These are phyloP conservation scores for Sturmia bella DNA, from an alignment of 2,888 invertebrate genomes.

Conservation along the genomic window DNA sequence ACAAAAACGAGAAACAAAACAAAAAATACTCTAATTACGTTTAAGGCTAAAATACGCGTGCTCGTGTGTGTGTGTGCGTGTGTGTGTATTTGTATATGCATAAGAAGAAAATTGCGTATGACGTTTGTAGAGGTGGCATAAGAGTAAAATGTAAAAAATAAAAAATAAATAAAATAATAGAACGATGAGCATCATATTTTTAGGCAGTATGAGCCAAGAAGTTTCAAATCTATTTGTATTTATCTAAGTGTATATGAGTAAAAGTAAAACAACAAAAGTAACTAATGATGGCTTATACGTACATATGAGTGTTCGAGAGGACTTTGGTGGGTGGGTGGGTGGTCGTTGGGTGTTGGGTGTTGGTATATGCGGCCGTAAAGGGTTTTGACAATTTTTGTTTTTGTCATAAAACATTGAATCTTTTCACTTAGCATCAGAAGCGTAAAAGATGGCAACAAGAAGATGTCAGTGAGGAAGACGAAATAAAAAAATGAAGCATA, in stretches of 20 bases:
- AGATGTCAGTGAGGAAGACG: constrained; percentile 51
- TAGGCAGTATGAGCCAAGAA: constrained; percentile 42
- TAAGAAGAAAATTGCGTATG: constrained; percentile 69
- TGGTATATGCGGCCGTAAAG: constrained; percentile 34
- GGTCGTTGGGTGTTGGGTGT: constrained; percentile 41
- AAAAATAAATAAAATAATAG: constrained; percentile 56
- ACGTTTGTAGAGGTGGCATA: constrained; percentile 52
- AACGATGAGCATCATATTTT: constrained; percentile 62
- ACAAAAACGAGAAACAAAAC: constrained; percentile 9
- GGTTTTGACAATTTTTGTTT: constrained; percentile 68
- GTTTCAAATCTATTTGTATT: constrained; percentile 51
- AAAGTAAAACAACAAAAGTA: constrained; percentile 67
- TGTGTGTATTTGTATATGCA: background rate
- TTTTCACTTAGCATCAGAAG: constrained; percentile 27
- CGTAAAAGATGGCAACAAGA: constrained; percentile 52
- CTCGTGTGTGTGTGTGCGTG: background rate
- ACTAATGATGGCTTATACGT: constrained; percentile 70
- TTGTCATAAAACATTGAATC: constrained; percentile 68
- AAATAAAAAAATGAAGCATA: constrained; percentile 68
- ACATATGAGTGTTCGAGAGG: constrained; percentile 8
- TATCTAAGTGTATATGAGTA: constrained; percentile 39
- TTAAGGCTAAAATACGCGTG: constrained; percentile 60
- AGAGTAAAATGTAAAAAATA: no score
- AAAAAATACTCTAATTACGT: constrained; percentile 64
- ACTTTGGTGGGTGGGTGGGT: constrained; percentile 31